Base-by-base conservation (phyloP, 1,140 invertebrate genomes). In the Ceratoteleas bidentatus region DNA sequence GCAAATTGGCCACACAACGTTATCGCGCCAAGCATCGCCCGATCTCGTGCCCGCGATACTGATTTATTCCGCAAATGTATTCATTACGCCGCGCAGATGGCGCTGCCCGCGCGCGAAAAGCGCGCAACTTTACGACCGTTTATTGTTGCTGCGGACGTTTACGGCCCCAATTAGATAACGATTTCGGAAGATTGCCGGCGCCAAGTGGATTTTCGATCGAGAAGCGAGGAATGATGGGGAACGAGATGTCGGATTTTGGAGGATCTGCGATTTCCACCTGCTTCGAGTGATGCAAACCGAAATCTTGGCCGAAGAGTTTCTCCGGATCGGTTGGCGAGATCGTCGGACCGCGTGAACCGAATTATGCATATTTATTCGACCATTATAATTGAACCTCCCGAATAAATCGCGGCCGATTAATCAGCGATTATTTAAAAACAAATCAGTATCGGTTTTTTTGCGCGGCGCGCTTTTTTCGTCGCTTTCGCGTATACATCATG, bases 351-450 rank as follows among this genome's bases (percentile, higher is more conserved):
- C 2, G 32, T 36, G 24, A 40, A 64, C 53, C n/a, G 45, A 65
- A 66, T 57, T 11, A 24, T 4, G 0, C 24, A 45, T 38, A 11
- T 47, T 57, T 45, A 66, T 43, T 60, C n/a, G 53, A 32, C 11
- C 50, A 45, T 36, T 50, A 43, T 72, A 74, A 74, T 74, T 61
- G 50, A 64, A 56, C 14, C 9, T 14, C 56, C 13, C 32, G 38
- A 38, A 56, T 56, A 56, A 49, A 73, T 56, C 32, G 14, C 5
- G 0, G 43, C 38, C 56, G 62, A 68, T 54, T 58, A 58, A 68
- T 80, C 66, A 66, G 57, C 57, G 53, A 76, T 62, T 50, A 84
- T 75, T 84, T 84, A 75, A 81, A 81, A 81, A 74, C 77, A 78
- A 84, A 81, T 65, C 65, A 70, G 72, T 69, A 16, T 68, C 34